These are phyloP conservation scores for Deilephila porcellus DNA, from an alignment of 2,888 invertebrate genomes.

Conservation along the genomic window DNA sequence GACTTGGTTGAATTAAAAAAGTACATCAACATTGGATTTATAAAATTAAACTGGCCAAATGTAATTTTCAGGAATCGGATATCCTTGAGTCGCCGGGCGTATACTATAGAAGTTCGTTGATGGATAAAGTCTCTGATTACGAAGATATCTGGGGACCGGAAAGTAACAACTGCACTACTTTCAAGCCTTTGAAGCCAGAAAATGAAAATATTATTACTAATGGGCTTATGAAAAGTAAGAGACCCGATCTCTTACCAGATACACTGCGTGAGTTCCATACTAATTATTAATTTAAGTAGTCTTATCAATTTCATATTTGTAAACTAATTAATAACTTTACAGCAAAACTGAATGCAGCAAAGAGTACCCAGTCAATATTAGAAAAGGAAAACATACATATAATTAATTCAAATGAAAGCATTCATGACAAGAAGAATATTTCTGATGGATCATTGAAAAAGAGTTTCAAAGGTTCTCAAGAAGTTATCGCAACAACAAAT, in stretches of 20 bases:
- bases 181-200: conserved; percentile 75
- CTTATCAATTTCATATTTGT: neutral
- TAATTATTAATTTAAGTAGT: neutral
- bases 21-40: neutral
- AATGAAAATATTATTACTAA: conserved; percentile 75
- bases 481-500: conserved; percentile 80
- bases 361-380: conserved; percentile 77
- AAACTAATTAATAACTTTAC: conserved; percentile 42
- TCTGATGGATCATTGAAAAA: conserved; percentile 73
- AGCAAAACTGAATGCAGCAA: conserved; percentile 77
- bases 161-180: conserved; percentile 77
- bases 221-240: conserved; percentile 81
- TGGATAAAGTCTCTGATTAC: conserved; percentile 97
- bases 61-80: conserved; percentile 87
- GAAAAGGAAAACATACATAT: conserved; percentile 78
- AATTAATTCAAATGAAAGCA: conserved; percentile 73
- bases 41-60: conserved; percentile 13
- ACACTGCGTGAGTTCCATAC: conserved; percentile 76
- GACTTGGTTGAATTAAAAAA: neutral
- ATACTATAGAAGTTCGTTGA: conserved; percentile 93
- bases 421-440: conserved; percentile 73
- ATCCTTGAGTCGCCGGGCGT: conserved; percentile 92
- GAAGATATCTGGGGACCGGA: conserved; percentile 96
- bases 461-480: conserved; percentile 71
- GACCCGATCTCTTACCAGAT: conserved; percentile 86